Percentiles rank a stretch among this genome's conserved stretches.
Evolutionary conservation across 1,140 invertebrate genomes (phyloP).

Genomic region (Zaprionus davidi): DNA sequence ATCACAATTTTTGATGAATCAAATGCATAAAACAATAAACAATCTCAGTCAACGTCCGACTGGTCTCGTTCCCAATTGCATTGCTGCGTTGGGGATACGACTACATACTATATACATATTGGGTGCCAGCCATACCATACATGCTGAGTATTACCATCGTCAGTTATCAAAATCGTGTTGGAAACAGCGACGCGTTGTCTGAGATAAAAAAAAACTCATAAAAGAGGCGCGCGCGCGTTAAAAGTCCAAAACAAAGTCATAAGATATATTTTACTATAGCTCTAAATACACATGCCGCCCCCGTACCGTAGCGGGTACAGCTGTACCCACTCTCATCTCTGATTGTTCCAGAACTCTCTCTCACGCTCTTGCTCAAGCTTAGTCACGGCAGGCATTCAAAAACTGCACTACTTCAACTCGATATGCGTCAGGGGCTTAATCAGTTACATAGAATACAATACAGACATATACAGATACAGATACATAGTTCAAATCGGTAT

Average conservation of each 20-base stretch:
- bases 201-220: conserved; percentile 37
- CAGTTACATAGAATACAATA: neutral
- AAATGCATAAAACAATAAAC: conserved; percentile 47
- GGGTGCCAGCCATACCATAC: neutral
- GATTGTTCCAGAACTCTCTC: conserved; percentile 10
- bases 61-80: conserved; percentile 4
- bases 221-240: conserved; percentile 40
- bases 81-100: neutral
- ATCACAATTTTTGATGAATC: conserved; percentile 48
- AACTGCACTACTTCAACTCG: neutral
- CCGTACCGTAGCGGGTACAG: neutral
- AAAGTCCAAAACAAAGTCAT: conserved; percentile 24
- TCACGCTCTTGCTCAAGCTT: neutral
- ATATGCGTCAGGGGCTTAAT: conserved; percentile 20
- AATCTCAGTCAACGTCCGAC: neutral
- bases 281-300: neutral
- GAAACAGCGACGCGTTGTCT: conserved; percentile 45
- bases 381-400: neutral
- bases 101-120: neutral
- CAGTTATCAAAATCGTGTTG: conserved; percentile 31
- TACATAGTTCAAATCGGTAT: conserved; percentile 3
- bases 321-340: neutral
- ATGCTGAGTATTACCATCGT: neutral
- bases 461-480: neutral
- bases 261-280: conserved; percentile 6